A percentile compares a stretch with the other conserved stretches of the same genome.
These are phyloP conservation scores for Lochmaea capreae DNA, from an alignment of 2,888 invertebrate species.

Conservation along the genomic window DNA sequence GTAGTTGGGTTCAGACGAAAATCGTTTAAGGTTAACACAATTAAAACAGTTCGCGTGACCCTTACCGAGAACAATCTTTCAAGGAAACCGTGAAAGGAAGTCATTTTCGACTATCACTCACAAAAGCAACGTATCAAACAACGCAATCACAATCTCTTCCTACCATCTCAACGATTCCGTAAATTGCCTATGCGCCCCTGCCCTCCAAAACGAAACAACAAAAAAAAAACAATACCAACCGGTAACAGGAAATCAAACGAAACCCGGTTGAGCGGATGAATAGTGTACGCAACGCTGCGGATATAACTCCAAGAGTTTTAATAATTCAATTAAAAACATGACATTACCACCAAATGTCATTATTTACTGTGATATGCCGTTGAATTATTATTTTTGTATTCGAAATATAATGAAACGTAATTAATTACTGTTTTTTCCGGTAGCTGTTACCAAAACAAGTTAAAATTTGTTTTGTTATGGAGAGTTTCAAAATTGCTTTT, in stretches of 20 bases:
- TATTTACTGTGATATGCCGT: not conserved
- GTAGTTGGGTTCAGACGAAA: slow-evolving; percentile 16
- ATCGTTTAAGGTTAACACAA: slow-evolving; percentile 35
- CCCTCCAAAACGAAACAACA: slow-evolving; percentile 32
- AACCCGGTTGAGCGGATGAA: slow-evolving; percentile 21
- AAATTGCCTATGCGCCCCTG: slow-evolving; percentile 36
- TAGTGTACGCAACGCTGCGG: slow-evolving; percentile 1
- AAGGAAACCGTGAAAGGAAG: slow-evolving; percentile 40
- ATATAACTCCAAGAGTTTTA: slow-evolving; percentile 3
- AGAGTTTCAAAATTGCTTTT: no score
- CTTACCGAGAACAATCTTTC: slow-evolving; percentile 34
- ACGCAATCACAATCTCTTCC: slow-evolving; percentile 39
- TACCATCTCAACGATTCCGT: slow-evolving; percentile 40
- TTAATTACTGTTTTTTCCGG: no score
- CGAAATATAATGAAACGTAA: no score
- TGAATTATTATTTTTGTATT: not conserved
- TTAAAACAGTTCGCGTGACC: slow-evolving; percentile 40
- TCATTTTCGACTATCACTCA: slow-evolving; percentile 45
- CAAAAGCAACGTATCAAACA: slow-evolving; percentile 42
- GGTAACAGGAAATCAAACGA: slow-evolving; percentile 38
- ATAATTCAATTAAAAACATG: slow-evolving; percentile 12
- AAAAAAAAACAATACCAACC: slow-evolving; percentile 39
- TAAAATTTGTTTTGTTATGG: no score
- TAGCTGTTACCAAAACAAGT: no score
- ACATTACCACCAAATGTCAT: not conserved